phyloP scores from a whole-genome alignment of 2,797 vertebrate species.

The Notoglanidium macrostoma region DNA sequence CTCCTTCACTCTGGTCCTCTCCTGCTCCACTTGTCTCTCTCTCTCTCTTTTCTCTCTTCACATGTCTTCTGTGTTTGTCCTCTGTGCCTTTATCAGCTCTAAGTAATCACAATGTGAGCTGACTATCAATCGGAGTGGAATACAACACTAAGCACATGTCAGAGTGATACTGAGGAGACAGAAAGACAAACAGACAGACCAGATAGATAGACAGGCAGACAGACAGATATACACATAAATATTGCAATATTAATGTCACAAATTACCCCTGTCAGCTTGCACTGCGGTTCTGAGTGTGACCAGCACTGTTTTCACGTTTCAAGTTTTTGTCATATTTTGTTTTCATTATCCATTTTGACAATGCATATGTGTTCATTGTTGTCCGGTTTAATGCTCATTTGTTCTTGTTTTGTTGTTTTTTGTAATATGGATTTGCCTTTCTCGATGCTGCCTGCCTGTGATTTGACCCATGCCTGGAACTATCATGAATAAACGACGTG shows the following conservation, averaged over 20 bases:
- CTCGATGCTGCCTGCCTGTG: not conserved
- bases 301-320: not conserved
- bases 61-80: slow-evolving; percentile 25
- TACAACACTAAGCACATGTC: not conserved
- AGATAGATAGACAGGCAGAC: not conserved
- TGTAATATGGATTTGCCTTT: not conserved
- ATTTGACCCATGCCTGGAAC: not conserved
- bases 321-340: not conserved
- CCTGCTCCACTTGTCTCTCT: not conserved
- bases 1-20: slow-evolving; percentile 21
- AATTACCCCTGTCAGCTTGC: not conserved
- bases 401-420: not conserved
- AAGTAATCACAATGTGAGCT: slow-evolving; percentile 40
- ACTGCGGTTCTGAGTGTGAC: not conserved
- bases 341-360: not conserved
- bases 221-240: not conserved
- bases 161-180: not conserved
- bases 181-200: not conserved
- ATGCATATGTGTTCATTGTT: not conserved
- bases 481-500: not conserved
- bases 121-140: slow-evolving; percentile 44
- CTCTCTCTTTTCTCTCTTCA: not conserved
- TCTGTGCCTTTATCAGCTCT: slow-evolving; percentile 35
- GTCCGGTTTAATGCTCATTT: not conserved
- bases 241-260: not conserved